Base-by-base conservation (phyloP, 2,797 vertebrate genomes). In the Gallirallus australis region DNA sequence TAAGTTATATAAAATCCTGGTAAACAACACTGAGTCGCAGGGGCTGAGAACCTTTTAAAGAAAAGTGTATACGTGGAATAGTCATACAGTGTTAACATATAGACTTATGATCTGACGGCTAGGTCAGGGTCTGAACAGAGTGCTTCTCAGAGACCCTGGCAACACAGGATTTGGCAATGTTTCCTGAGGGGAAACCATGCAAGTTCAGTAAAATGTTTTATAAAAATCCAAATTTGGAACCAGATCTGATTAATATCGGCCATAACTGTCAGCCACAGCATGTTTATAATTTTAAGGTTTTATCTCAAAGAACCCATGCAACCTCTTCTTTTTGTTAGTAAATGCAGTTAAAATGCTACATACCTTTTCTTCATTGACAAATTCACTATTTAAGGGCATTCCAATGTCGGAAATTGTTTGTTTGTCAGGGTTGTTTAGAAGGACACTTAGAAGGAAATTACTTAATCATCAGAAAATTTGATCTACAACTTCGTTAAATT, bases 1-100 rank as follows among this genome's bases (percentile, higher is more conserved):
- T 1, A 86, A 53, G 57, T 70, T 93, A 83, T 52, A 31, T 86
- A 92, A 93, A 88, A 79, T 94, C 82, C 84, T 94, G 42, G 54
- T 93, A 92, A 92, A 83, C 66, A 91, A 23, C 64, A 50, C 35
- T 47, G 70, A 83, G 88, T 37, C 53, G 93, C 93, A 95, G 88
- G 78, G 94, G 94, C 59, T 82, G 86, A 92, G 96, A 96, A 94
- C 77, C 79, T 95, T 96, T 76, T 86, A 71, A 92, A 64, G 71
- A 40, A 45, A 77, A 97, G 85, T 57, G 35, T 63, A 88, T 82
- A 66, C 42, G 53, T 56, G 61, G 93, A 91, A 92, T 45, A 93
- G 45, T 45, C 17, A 7, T 68, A 69, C 40, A 52, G 54, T 64
- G 50, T 82, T 57, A 83, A 70, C 47, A 47, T 47, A 47, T 12